Evolutionary conservation across 2,888 invertebrate genomes (phyloP), one percentile per base, ranked within the genome.

Genomic region (Bruchidius siliquastri): DNA sequence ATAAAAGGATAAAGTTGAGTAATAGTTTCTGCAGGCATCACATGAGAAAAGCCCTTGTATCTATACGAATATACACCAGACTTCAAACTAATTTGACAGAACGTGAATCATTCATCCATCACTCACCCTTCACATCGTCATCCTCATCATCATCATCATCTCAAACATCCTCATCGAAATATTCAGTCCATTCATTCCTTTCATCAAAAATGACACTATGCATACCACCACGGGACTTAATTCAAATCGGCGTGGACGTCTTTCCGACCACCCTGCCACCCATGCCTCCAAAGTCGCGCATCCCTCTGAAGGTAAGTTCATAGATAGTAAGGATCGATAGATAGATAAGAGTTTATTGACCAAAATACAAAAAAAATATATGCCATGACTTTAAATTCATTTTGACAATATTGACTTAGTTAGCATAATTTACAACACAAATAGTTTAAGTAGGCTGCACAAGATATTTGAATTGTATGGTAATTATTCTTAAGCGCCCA

Each of bases 231-330:
- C 18, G 26, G n/a, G 26, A 22, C 20, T 71, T 22, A 30, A 32
- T 71, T 6, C 21, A 26, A 22, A 21, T 71, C 67, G 71, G 71
- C 22, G 67, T 71, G 21, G 71, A 71, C 13, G 67, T 66, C 21
- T 67, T 67, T 20, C 67, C 30, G 6, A 32, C 30, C 20, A 32
- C 26, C 6, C 1, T 18, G 13, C 49, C 49, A 49, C 49, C 49
- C 13, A 49, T 8, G 49, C 49, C 49, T 8, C 49, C 8, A 49
- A 49, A 49, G 13, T 8, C 1, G 18, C 49, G 18, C 49, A 49
- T 49, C 1, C 49, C 49, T 18, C 49, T 49, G 18, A 49, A 49
- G 49, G 49, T 49, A 49, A 49, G 49, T 49, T 49, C 13, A 49
- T 49, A 13, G 26, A 26, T 4, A 8, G 8, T 26, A 26, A 8